Conservation (phyloP, 2,797 vertebrate species). For the Enteromius argenteus region DNA sequence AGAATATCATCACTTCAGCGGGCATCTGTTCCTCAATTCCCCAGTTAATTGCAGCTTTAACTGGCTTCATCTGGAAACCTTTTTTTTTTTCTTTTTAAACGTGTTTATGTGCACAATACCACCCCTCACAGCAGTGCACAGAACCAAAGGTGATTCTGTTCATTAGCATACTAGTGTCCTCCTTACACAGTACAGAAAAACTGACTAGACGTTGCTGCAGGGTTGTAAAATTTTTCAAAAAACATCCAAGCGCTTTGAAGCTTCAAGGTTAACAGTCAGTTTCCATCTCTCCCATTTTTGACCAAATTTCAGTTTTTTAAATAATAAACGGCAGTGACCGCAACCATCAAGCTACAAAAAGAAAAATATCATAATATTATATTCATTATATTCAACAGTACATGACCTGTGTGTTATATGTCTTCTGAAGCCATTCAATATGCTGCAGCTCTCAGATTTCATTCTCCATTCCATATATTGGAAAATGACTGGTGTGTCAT, state of each 20-base stretch:
- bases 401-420: background rate
- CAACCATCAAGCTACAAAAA: background rate
- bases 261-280: conserved; percentile 74
- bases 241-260: conserved; percentile 56
- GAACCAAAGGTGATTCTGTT: conserved; percentile 68
- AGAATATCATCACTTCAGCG: conserved; percentile 74
- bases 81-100: conserved; percentile 64
- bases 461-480: background rate
- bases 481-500: background rate
- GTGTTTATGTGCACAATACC: conserved; percentile 59
- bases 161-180: conserved; percentile 66
- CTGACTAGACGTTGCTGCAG: conserved; percentile 63
- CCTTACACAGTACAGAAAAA: conserved; percentile 61
- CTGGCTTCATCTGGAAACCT: conserved; percentile 76
- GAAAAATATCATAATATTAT: background rate
- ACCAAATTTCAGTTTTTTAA: conserved; percentile 60
- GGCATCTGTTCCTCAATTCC: conserved; percentile 79
- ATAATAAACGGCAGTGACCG: background rate
- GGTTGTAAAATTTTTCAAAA: conserved; percentile 61
- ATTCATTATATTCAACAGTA: conserved; percentile 1
- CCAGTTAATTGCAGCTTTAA: conserved; percentile 75
- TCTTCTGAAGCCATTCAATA: conserved; percentile 1
- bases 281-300: conserved; percentile 65
- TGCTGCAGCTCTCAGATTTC: background rate
- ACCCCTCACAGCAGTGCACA: conserved; percentile 56